Conservation (phyloP, 2,888 invertebrate genomes). For the Crematogaster levior region DNA sequence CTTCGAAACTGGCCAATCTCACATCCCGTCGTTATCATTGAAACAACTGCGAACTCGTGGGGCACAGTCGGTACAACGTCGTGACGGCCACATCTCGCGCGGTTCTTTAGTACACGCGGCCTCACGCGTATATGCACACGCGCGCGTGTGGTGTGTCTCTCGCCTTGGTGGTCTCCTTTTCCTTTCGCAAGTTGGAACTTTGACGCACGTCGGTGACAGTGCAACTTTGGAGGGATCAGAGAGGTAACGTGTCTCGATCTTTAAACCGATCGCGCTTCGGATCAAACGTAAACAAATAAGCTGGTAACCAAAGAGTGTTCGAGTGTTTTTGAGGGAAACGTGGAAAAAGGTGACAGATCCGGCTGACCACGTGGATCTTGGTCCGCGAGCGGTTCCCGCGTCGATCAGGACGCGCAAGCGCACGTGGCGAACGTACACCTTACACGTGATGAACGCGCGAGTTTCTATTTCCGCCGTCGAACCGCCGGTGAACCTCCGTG, state of each 20-base stretch:
- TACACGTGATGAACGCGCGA: not conserved
- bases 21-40: slow-evolving; percentile 68
- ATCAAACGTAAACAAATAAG: not conserved
- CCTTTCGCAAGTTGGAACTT: slow-evolving; percentile 56
- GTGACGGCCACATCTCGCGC: slow-evolving; percentile 49
- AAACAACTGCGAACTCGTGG: slow-evolving; percentile 62
- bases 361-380: slow-evolving; percentile 2
- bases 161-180: slow-evolving; percentile 23
- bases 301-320: not conserved
- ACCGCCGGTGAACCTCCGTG: not conserved
- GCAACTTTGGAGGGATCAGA: slow-evolving; percentile 58
- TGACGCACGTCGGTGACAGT: slow-evolving; percentile 62
- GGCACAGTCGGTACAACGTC: slow-evolving; percentile 53
- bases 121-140: slow-evolving; percentile 52
- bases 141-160: slow-evolving; percentile 35
- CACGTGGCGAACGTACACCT: not conserved
- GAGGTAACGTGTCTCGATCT: slow-evolving; percentile 61
- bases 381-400: slow-evolving; percentile 18
- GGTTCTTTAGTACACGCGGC: slow-evolving; percentile 67
- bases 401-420: slow-evolving; percentile 17
- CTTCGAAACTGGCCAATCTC: slow-evolving; percentile 66
- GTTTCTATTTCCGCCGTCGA: not conserved
- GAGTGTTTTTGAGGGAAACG: not conserved
- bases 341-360: not conserved
- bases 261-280: slow-evolving; percentile 23